Percentiles rank a stretch among this genome's conserved stretches.
phyloP scores from a whole-genome alignment of 2,888 invertebrate genomes.

The Chrysolina haemoptera region DNA sequence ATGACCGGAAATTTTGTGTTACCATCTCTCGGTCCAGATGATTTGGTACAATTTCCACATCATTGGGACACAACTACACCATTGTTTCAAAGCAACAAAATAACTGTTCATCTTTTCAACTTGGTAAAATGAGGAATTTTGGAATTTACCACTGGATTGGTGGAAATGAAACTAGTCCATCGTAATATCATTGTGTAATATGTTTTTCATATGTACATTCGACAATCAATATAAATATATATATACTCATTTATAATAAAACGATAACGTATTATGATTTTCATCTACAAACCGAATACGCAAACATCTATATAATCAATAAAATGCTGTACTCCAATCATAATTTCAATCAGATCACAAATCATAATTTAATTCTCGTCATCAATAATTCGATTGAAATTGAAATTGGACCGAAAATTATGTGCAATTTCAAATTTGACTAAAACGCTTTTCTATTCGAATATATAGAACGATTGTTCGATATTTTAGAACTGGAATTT shows the following conservation, averaged over 20 bases:
- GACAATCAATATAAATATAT: constrained; percentile 58
- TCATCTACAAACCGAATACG: constrained; percentile 55
- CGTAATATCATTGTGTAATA: constrained; percentile 57
- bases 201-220: constrained; percentile 58
- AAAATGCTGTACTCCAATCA: constrained; percentile 46
- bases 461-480: background rate
- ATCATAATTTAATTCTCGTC: constrained; percentile 35
- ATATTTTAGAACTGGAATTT: background rate
- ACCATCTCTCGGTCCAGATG: too few relatives aligned
- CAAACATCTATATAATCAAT: constrained; percentile 49
- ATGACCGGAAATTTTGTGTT: too few relatives aligned
- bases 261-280: constrained; percentile 46
- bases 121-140: too few relatives aligned
- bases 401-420: constrained; percentile 40
- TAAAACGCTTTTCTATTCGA: constrained; percentile 48
- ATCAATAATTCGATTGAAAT: constrained; percentile 37
- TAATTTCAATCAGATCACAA: constrained; percentile 43
- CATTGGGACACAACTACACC: too few relatives aligned
- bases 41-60: too few relatives aligned
- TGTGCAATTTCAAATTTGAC: constrained; percentile 51
- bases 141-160: too few relatives aligned
- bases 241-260: constrained; percentile 50
- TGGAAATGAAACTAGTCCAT: constrained; percentile 30
- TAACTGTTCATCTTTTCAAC: too few relatives aligned
- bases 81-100: too few relatives aligned